Evolutionary conservation across 2,113 vertebrate species (phyloP), one percentile per base, ranked within the genome.

Genomic region (Gobio gobio): DNA sequence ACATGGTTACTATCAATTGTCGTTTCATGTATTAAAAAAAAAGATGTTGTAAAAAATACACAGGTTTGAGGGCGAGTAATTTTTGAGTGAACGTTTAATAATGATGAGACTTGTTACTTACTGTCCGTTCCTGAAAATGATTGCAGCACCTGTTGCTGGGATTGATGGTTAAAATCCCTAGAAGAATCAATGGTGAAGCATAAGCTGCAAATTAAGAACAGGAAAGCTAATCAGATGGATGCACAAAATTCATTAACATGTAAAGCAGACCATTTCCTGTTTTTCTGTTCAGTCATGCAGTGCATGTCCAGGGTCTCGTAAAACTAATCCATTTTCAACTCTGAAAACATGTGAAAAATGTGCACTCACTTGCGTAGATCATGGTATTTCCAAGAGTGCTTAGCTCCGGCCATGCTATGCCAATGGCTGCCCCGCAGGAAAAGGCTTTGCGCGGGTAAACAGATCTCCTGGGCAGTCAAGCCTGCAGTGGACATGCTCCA

Each of bases 401-500:
- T 97, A 90, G 95, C 88, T 83, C 76, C 94, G 90, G 96, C 96
- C 94, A 97, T 93, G 93, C 94, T 95, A 91, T 95, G 96, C 93
- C 93, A 94, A 90, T 94, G 90, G 92, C 92, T 91, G 88, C 90
- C 92, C 79, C 94, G 94, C 86, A 97, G 95, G 92, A 97, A 97
- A 85, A 94, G 94, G 0, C 93, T 93, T 93, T 97, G 97, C 58
- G 97, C 88, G 45, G 96, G 96, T 89, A 95, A 94, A 94, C 93
- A 93, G 88, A 97, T 95, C 93, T 98, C 97, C 93, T 97, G 97
- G 90, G 96, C 94, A 92, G 96, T 95, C 87, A 99, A 94, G 93
- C 97, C 96, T 85, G 97, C 97, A 87, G 95, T 95, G 91, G 97
- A 98, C 98, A 98, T 99, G 14, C 88, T 95, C 94, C 91, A 95